phyloP scores from a whole-genome alignment of 2,797 vertebrate genomes.

The Leptodactylus fallax region DNA sequence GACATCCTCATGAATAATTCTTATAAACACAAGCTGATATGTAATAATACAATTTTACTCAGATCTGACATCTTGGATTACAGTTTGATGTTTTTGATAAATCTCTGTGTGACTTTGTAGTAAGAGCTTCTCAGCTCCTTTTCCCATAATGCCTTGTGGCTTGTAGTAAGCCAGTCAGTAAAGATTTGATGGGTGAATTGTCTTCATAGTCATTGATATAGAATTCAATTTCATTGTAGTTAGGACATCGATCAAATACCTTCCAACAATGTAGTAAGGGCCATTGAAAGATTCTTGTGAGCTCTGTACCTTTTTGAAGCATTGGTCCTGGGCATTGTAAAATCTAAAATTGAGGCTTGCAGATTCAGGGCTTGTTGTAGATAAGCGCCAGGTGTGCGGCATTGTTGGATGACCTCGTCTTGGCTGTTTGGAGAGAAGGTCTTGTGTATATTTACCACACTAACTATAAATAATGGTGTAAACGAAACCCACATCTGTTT shows the following conservation, averaged over 20 bases:
- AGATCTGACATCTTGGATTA: background rate
- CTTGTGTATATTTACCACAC: conserved; percentile 48
- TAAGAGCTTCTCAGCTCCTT: too few relatives aligned
- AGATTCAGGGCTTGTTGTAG: conserved; percentile 70
- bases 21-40: background rate
- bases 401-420: conserved; percentile 69
- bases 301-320: background rate
- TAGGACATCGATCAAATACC: background rate
- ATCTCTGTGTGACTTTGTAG: background rate
- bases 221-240: conserved; percentile 16
- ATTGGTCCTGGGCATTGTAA: background rate
- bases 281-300: background rate
- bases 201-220: background rate
- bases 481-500: conserved; percentile 23
- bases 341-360: background rate
- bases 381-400: conserved; percentile 84
- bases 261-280: background rate
- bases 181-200: too few relatives aligned
- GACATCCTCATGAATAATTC: background rate
- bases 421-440: conserved; percentile 54
- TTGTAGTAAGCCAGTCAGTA: background rate
- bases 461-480: conserved; percentile 47
- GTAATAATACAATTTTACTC: background rate
- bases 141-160: too few relatives aligned
- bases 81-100: background rate